Evolutionary conservation across 2,888 invertebrate genomes (phyloP).

Genomic region (Rotaria macrura): DNA sequence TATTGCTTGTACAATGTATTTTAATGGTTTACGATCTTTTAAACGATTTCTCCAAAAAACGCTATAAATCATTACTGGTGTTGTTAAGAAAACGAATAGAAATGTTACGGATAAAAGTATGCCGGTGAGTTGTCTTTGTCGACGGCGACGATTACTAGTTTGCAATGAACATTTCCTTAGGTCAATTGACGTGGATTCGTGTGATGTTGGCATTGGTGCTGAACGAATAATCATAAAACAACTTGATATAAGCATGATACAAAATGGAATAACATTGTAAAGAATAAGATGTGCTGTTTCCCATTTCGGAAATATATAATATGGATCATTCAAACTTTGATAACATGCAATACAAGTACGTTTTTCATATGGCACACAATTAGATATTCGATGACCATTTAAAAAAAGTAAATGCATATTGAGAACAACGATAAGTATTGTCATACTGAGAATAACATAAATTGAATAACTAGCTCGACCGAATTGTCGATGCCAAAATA

Average conservation of each 20-base stretch:
- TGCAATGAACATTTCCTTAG: neutral
- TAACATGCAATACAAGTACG: slow-evolving; percentile 22
- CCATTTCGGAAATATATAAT: slow-evolving; percentile 33
- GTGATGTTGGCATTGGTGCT: neutral
- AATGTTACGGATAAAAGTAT: neutral
- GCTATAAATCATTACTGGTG: neutral
- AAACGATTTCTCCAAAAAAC: neutral
- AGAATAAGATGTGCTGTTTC: slow-evolving; percentile 27
- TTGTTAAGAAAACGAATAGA: slow-evolving; percentile 7
- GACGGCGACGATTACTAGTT: neutral
- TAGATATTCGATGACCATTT: slow-evolving; percentile 7
- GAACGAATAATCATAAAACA: slow-evolving; percentile 27
- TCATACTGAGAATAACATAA: slow-evolving; percentile 22
- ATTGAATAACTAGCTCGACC: neutral
- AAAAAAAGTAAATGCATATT: slow-evolving; percentile 26
- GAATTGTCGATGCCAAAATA: slow-evolving; percentile 28
- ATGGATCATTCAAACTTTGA: neutral
- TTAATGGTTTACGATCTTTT: neutral
- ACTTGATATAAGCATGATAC: slow-evolving; percentile 26
- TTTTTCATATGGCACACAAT: neutral
- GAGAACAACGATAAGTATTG: neutral
- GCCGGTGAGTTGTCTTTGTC: neutral
- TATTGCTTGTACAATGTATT: neutral
- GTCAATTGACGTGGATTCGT: neutral
- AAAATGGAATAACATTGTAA: slow-evolving; percentile 30